phyloP scores from a whole-genome alignment of 2,113 vertebrate genomes.

The Elephantulus edwardii region DNA sequence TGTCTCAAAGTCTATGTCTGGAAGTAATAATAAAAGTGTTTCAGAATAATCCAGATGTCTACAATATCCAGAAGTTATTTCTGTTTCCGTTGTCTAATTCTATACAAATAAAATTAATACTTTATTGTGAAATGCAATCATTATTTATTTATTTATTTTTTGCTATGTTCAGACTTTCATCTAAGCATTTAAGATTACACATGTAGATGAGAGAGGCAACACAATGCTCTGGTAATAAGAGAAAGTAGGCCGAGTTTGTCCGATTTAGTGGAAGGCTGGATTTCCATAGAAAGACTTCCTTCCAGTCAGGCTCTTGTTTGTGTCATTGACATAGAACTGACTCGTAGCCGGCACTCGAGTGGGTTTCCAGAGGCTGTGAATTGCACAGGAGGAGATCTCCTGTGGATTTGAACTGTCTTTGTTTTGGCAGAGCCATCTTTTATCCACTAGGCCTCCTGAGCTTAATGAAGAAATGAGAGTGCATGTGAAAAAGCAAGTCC shows the following conservation, averaged over 20 bases:
- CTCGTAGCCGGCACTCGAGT: no score
- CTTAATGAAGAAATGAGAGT: neutral
- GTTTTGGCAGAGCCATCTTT: no score
- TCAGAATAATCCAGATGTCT: neutral
- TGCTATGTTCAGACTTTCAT: neutral
- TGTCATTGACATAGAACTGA: no score
- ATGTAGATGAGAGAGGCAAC: neutral
- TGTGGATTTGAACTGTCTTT: no score
- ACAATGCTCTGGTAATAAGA: neutral
- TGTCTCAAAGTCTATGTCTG: neutral
- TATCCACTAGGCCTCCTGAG: no score
- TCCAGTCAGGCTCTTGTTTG: no score
- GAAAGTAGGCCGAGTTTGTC: neutral
- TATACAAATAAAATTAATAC: constrained; percentile 35
- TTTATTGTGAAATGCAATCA: constrained; percentile 39
- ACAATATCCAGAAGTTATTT: constrained; percentile 30
- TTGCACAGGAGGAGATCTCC: no score
- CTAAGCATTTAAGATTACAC: neutral
- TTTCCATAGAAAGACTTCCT: neutral
- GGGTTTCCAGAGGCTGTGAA: no score
- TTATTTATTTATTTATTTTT: neutral
- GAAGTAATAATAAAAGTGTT: neutral
- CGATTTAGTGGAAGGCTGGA: no score
- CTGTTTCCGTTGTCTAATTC: constrained; percentile 1
- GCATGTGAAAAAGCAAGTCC: neutral